Conservation (phyloP, 2,797 vertebrate genomes). For the Macropodus opercularis region DNA sequence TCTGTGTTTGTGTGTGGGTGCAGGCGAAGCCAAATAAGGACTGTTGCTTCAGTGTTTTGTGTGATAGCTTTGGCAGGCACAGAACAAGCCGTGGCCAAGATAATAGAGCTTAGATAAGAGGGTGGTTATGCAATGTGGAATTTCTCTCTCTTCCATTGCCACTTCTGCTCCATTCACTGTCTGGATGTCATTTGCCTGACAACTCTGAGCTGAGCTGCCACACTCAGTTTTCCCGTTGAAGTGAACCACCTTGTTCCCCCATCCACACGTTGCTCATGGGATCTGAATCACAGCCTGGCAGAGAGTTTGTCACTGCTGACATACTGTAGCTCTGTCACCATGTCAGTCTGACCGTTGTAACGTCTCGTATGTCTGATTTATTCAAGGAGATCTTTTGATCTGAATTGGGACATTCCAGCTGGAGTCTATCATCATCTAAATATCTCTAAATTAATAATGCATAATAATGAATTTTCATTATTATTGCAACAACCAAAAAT, state of each 20-base stretch:
- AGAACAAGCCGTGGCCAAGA: conserved; percentile 66
- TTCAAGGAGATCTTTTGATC: too few relatives aligned
- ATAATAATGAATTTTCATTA: too few relatives aligned
- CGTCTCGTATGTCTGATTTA: too few relatives aligned
- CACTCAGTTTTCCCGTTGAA: conserved; percentile 39
- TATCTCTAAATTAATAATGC: too few relatives aligned
- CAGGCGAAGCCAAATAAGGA: conserved; percentile 57
- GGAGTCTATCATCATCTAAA: too few relatives aligned
- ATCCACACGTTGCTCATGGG: conserved; percentile 10
- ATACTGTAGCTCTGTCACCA: conserved; percentile 6
- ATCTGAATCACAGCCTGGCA: conserved; percentile 38
- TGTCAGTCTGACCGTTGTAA: conserved; percentile 10
- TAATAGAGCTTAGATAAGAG: conserved; percentile 74
- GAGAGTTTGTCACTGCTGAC: conserved; percentile 39
- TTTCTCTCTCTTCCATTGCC: conserved; percentile 57
- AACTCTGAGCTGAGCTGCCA: conserved; percentile 58
- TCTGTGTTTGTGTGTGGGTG: conserved; percentile 49
- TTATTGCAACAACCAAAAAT: background rate
- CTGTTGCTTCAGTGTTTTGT: conserved; percentile 59
- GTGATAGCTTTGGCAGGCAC: conserved; percentile 70
- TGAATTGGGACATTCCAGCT: too few relatives aligned
- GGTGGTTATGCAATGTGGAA: conserved; percentile 71
- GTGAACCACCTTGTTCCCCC: conserved; percentile 45
- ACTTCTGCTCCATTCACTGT: conserved; percentile 51
- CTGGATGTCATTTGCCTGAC: conserved; percentile 67